Conservation (phyloP, 2,113 vertebrate genomes). For the Aepyceros melampus region DNA sequence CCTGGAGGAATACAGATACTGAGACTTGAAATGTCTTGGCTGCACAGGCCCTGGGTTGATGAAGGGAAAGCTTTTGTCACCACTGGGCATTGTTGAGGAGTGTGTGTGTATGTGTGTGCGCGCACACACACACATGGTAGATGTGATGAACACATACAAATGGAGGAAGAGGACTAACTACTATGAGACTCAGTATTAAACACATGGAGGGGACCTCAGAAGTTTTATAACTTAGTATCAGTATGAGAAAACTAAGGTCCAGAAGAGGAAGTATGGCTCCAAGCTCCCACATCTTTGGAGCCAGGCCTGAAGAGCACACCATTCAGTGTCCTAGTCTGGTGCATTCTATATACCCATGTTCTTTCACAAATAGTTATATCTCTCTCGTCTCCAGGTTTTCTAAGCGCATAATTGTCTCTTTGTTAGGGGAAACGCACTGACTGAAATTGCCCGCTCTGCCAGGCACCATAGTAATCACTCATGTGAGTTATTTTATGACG, state of each 20-base stretch:
- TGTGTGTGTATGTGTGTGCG: not conserved
- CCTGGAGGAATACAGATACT: not conserved
- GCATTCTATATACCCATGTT: not conserved
- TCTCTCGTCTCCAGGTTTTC: not conserved
- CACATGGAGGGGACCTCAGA: not conserved
- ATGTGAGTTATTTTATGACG: not conserved
- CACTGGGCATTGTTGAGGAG: not conserved
- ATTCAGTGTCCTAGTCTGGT: not conserved
- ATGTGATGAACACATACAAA: not conserved
- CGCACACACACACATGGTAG: fast-evolving
- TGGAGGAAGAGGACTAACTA: not conserved
- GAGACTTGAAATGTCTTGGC: not conserved
- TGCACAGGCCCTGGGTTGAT: not conserved
- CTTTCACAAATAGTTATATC: not conserved
- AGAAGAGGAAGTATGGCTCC: not conserved
- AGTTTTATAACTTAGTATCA: not conserved
- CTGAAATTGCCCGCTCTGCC: not conserved
- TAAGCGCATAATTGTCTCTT: not conserved
- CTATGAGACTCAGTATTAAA: not conserved
- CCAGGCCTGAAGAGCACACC: not conserved
- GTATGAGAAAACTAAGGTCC: not conserved
- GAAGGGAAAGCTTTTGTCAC: not conserved
- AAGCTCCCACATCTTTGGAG: not conserved
- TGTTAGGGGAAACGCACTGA: not conserved
- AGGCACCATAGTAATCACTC: not conserved